Conservation (phyloP, 64 coral and sea anemone species). For the Montipora capricornis region DNA sequence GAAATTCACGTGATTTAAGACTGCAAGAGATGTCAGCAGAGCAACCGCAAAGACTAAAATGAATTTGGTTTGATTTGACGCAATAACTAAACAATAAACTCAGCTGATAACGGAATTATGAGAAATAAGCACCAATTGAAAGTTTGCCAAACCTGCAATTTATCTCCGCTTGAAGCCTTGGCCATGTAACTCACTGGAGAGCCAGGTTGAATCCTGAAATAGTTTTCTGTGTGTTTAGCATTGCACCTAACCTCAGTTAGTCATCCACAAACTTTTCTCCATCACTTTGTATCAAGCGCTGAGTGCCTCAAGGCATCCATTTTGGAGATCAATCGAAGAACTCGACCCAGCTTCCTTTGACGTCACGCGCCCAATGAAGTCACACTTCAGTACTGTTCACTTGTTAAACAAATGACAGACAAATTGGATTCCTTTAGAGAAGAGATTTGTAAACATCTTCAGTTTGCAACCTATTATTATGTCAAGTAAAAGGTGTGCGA, state of each 20-base stretch:
- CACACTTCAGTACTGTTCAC: slow-evolving; percentile 5
- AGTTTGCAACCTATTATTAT: neutral
- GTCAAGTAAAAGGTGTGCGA: neutral
- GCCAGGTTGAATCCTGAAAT: slow-evolving; percentile 61
- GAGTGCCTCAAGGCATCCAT: slow-evolving; percentile 75
- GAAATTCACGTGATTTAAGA: neutral
- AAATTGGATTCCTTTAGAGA: neutral
- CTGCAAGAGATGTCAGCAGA: neutral
- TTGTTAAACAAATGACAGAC: neutral
- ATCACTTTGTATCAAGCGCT: slow-evolving; percentile 59
- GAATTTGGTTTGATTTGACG: neutral
- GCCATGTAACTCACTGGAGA: slow-evolving; percentile 87
- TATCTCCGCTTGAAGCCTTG: slow-evolving; percentile 61
- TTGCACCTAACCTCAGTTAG: slow-evolving; percentile 37
- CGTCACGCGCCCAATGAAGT: slow-evolving; percentile 72
- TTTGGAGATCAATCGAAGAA: slow-evolving; percentile 62
- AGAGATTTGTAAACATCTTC: slow-evolving; percentile 12
- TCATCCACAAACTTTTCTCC: slow-evolving; percentile 44
- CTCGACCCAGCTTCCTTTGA: slow-evolving; percentile 86
- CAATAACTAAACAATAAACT: slow-evolving; percentile 47
- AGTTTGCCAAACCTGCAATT: slow-evolving; percentile 68
- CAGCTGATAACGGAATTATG: neutral
- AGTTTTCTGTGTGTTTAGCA: slow-evolving; percentile 62
- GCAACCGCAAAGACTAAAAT: neutral
- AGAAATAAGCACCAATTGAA: slow-evolving; percentile 53